Conservation (phyloP, 92 coral and sea anemone species). For the Chrysogorgia sp. region DNA sequence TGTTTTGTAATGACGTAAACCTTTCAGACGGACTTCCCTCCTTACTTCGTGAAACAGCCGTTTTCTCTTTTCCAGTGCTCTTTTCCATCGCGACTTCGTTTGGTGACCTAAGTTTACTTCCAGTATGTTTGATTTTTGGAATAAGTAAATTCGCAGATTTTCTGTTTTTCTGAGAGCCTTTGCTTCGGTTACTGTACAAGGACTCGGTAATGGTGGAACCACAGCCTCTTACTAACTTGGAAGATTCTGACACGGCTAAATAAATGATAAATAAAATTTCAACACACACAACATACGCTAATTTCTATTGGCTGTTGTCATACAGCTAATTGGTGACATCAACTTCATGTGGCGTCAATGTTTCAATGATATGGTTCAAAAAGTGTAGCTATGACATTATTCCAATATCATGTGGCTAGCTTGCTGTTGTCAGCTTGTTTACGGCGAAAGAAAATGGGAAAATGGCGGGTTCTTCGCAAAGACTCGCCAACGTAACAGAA, state of each 20-base stretch:
- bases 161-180: neutral
- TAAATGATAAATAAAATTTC: neutral
- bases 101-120: neutral
- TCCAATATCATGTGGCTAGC: too few species aligned
- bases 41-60: neutral
- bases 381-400: too few species aligned
- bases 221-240: neutral
- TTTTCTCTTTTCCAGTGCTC: neutral
- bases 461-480: too few species aligned
- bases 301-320: too few species aligned
- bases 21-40: neutral
- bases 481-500: too few species aligned
- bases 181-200: conserved; percentile 14
- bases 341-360: too few species aligned
- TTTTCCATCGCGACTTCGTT: neutral
- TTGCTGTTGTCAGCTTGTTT: too few species aligned
- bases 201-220: neutral
- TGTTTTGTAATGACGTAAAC: conserved; percentile 6
- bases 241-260: neutral
- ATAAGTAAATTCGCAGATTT: neutral
- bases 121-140: neutral
- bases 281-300: too few species aligned
- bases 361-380: too few species aligned
- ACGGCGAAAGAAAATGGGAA: too few species aligned
- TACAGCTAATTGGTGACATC: too few species aligned